Evolutionary conservation across 2,888 invertebrate species (phyloP).

Genomic region (Magallana nippona): DNA sequence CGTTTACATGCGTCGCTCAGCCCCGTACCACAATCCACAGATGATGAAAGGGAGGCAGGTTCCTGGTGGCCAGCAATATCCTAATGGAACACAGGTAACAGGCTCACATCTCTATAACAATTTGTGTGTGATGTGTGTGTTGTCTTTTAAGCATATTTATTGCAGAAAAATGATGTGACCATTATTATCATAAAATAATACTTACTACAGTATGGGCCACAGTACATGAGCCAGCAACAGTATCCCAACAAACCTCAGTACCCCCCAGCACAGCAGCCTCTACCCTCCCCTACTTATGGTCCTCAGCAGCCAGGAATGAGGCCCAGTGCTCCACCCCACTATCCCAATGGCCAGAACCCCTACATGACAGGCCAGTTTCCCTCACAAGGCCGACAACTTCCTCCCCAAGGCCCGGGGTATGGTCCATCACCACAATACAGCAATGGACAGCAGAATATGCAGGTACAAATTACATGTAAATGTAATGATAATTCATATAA

Average conservation of each 20-base stretch:
- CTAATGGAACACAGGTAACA: slow-evolving; percentile 67
- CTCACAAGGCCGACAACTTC: slow-evolving; percentile 60
- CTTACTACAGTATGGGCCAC: slow-evolving; percentile 61
- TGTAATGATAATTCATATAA: too few species aligned
- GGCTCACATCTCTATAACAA: not conserved
- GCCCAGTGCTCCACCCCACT: slow-evolving; percentile 69
- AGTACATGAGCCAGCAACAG: slow-evolving; percentile 64
- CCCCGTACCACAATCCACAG: slow-evolving; percentile 81
- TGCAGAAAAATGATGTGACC: too few species aligned
- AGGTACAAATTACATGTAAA: slow-evolving; percentile 52
- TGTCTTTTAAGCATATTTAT: too few species aligned
- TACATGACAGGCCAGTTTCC: slow-evolving; percentile 71
- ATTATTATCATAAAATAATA: too few species aligned
- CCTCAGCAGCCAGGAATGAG: slow-evolving; percentile 71
- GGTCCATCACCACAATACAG: slow-evolving; percentile 51
- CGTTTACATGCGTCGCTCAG: slow-evolving; percentile 38
- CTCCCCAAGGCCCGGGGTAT: slow-evolving; percentile 62
- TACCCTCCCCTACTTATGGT: slow-evolving; percentile 76
- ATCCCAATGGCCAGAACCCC: slow-evolving; percentile 73
- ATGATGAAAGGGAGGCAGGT: slow-evolving; percentile 89
- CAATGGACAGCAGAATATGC: slow-evolving; percentile 64
- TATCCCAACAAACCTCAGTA: slow-evolving; percentile 74
- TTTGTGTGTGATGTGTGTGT: slow-evolving; percentile 31
- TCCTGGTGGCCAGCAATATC: slow-evolving; percentile 78
- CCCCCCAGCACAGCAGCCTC: slow-evolving; percentile 75